Base-by-base conservation (phyloP, 2,888 invertebrate species). In the Cephus runcator region DNA sequence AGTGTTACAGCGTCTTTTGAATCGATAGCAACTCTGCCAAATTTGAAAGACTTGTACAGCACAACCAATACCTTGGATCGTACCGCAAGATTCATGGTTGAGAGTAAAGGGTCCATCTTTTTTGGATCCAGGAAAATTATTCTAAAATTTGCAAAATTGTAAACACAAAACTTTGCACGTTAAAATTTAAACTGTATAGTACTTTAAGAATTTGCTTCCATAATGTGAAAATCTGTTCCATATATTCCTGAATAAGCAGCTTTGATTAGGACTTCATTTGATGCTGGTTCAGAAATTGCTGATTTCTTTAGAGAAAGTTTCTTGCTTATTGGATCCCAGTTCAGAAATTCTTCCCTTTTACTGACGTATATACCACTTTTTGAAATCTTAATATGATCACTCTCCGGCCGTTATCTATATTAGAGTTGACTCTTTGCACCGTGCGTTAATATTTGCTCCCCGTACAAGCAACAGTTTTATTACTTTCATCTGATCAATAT, bases 191-290 rank as follows among this genome's bases (percentile, higher is more conserved):
- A 31, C 3, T 69, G n/a, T n/a, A n/a, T n/a, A n/a, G n/a, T n/a
- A 31, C 9, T 69, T 30, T 31, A 69, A 69, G 69, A 31, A 69
- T 12, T 69, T 69, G 11, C 69, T 92, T 94, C 93, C 12, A 95
- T 92, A 75, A 95, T 95, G 84, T 96, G 96, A 4, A 96, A 90
- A 90, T 96, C 96, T 0, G 95, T 96, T 0, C 96, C 96, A 85
- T 96, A 96, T 40, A 96, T 92, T 0, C 96, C 96, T 0, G 95
- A 92, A 86, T 94, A 95, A 11, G 94, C 93, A 0, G 96, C 95
- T 87, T 93, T 94, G 1, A 96, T 92, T 3, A 95, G 92, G 75
- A 96, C 94, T n/a, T 95, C 94, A 73, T 94, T 68, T 0, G 81
- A 68, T 0, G 77, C 81, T 4, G 90, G 90, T 56, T 78, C 83